Percentiles rank a stretch among this genome's conserved stretches.
Conservation (phyloP, 2,113 vertebrate genomes). For the Tachuris rubrigastra region DNA sequence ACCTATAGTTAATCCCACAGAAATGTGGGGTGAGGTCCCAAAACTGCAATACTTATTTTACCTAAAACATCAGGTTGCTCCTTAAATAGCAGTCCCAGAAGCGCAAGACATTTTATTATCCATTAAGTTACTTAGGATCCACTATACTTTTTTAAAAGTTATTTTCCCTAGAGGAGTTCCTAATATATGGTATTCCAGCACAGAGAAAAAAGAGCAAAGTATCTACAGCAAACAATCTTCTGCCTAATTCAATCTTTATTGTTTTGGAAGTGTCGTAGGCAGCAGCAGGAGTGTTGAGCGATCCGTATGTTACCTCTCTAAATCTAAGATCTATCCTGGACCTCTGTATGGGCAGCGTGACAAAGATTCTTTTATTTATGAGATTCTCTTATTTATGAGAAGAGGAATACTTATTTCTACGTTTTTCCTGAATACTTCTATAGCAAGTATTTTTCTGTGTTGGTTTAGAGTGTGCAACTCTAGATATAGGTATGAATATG, state of each 20-base stretch:
- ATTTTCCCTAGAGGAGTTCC: constrained; percentile 67
- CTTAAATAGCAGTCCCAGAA: constrained; percentile 77
- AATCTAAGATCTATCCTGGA: not conserved
- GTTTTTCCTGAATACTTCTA: not conserved
- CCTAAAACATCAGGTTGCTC: constrained; percentile 72
- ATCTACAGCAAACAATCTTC: constrained; percentile 32
- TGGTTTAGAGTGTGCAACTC: not conserved
- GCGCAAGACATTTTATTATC: constrained; percentile 72
- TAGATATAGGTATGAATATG: not conserved
- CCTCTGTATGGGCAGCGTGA: not conserved
- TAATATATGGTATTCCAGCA: constrained; percentile 56
- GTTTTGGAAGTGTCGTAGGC: not conserved
- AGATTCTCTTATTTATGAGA: not conserved
- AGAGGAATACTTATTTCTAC: not conserved
- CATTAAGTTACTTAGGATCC: constrained; percentile 76
- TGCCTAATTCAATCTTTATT: not conserved
- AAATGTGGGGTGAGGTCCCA: constrained; percentile 63
- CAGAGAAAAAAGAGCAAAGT: constrained; percentile 32
- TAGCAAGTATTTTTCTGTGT: not conserved
- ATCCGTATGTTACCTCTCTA: not conserved
- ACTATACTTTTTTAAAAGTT: constrained; percentile 57
- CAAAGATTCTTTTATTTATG: not conserved
- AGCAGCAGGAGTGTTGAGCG: not conserved
- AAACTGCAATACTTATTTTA: constrained; percentile 71
- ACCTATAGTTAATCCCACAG: constrained; percentile 52